Percentiles rank a stretch among this genome's conserved stretches.
These are phyloP conservation scores for Hephaestus fuliginosus DNA, from an alignment of 2,797 vertebrate genomes.

Conservation along the genomic window DNA sequence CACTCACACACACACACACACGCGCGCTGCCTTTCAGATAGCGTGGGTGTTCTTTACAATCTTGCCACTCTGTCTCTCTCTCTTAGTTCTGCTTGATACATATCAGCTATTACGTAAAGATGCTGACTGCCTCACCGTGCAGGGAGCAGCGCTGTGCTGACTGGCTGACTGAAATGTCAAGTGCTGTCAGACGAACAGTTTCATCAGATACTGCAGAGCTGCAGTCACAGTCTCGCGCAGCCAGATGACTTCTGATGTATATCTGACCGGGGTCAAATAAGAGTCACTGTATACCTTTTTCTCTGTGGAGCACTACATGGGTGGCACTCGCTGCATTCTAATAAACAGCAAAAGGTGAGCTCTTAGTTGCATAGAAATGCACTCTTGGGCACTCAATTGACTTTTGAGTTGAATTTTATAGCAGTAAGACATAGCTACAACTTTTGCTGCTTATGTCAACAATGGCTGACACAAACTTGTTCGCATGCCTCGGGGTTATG, in stretches of 20 bases:
- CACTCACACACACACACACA: conserved; percentile 3
- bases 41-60: conserved; percentile 43
- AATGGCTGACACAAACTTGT: neutral
- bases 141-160: conserved; percentile 41
- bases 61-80: conserved; percentile 18
- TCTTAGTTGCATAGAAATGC: conserved; percentile 1
- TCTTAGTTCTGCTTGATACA: conserved; percentile 50
- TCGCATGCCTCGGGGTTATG: neutral
- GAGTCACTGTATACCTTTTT: conserved; percentile 12
- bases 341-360: neutral
- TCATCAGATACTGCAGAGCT: conserved; percentile 56
- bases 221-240: conserved; percentile 11
- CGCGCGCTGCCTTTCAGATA: conserved; percentile 10
- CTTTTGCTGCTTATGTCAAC: neutral
- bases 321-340: neutral
- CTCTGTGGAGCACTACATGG: neutral
- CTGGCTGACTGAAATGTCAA: conserved; percentile 68
- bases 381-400: neutral
- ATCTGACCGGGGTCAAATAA: conserved; percentile 24
- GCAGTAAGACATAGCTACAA: neutral
- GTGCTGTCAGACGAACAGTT: conserved; percentile 52
- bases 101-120: conserved; percentile 69
- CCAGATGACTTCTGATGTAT: conserved; percentile 15
- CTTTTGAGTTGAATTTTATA: neutral
- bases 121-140: conserved; percentile 45